Base-by-base conservation (phyloP, 1,140 invertebrate species). In the Latrodectus geometricus region DNA sequence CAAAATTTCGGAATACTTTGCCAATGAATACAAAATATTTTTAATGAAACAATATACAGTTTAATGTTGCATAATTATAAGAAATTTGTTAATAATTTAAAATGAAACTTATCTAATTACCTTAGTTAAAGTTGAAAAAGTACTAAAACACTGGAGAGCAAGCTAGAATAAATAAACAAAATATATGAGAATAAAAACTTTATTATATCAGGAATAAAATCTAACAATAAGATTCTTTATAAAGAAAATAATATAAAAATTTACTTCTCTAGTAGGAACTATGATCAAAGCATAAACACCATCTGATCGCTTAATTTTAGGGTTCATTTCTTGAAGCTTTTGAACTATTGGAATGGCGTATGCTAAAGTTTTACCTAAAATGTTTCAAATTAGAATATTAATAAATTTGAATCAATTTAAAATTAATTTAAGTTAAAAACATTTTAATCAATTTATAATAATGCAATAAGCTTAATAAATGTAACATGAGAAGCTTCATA, bases 311-410 rank as follows among this genome's bases (percentile, higher is more conserved):
- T 94, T 93, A 35, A 98, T 92, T 92, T 95, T 95, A 15, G 96
- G 96, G 72, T 93, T 92, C 52, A 95, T 93, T 82, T 93, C 93
- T 88, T 91, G 90, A n/a, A 93, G 82, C 14, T 88, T 85, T 68
- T 93, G 91, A 11, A 93, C 89, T 49, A 93, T 89, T 0, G 97
- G 97, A 86, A 98, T 91, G 3, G 96, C 96, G 93, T 98, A 98
- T 0, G 96, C 94, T 87, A 99, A 90, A 0, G 97, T 98, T 92
- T 98, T 98, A 11, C 97, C 97, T 88, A 95, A 95, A 88, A 89
- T 61, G 35, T 35, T 35, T 35, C 1, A 35, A 35, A 35, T 35
- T 35, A 35, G 35, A 35, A 35, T 35, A 5, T 5, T 35, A 35
- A 35, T 35, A 35, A 35, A 35, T 35, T 35, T 3, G 5, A n/a